A percentile compares a stretch with the other conserved stretches of the same genome.
Conservation (phyloP, 1,140 invertebrate genomes). For the Meloidogyne exigua region DNA sequence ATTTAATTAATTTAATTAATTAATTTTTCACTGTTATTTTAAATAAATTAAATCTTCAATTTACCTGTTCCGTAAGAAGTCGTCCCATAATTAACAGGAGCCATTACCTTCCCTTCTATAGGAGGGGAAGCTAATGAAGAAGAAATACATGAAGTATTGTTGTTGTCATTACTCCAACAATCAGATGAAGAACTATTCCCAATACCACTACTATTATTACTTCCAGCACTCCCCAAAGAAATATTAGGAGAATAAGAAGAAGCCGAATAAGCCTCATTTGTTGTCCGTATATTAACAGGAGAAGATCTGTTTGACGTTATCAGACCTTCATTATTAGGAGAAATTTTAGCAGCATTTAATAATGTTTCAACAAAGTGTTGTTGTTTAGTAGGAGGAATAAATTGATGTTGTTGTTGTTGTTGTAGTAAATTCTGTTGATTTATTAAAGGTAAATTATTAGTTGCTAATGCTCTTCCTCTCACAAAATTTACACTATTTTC, state of each 20-base stretch:
- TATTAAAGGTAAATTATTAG: not conserved
- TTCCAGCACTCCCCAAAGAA: not conserved
- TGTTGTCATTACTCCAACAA: not conserved
- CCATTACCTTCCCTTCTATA: not conserved
- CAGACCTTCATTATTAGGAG: too few relatives aligned
- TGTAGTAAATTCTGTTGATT: not conserved
- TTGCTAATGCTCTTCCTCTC: too few relatives aligned
- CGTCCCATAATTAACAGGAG: too few relatives aligned
- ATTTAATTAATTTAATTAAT: too few relatives aligned
- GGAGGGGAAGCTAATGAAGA: not conserved
- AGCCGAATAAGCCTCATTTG: not conserved
- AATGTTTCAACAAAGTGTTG: not conserved
- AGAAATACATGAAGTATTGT: not conserved
- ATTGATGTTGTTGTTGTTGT: not conserved
- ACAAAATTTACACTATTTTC: not conserved
- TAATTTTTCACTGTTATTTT: too few relatives aligned
- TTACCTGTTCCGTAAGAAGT: not conserved
- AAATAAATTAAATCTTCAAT: not conserved
- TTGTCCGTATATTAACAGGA: too few relatives aligned
- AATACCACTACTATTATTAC: not conserved
- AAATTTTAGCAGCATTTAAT: not conserved
- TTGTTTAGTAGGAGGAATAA: too few relatives aligned
- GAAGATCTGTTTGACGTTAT: too few relatives aligned
- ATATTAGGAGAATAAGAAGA: not conserved
- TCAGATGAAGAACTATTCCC: not conserved